phyloP scores from a whole-genome alignment of 30 jellyfish, hydroid and myxozoan genomes.

The Hydractinia symbiolongicarpus region DNA sequence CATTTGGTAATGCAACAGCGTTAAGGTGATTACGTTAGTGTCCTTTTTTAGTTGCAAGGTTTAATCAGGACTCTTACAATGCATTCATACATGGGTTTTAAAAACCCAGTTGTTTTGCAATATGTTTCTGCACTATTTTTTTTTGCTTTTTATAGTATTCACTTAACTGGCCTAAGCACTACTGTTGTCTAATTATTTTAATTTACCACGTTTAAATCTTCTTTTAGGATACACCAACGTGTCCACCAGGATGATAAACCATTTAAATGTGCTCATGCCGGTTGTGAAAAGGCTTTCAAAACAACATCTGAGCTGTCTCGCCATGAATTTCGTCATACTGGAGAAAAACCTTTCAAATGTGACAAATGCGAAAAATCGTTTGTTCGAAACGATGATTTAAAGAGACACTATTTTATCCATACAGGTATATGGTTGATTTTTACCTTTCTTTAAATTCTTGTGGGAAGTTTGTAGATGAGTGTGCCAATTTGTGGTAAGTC shows the following conservation, averaged over 20 bases:
- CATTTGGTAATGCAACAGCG: conserved; percentile 81
- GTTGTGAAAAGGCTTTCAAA: conserved; percentile 83
- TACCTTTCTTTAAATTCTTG: neutral
- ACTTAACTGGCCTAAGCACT: neutral
- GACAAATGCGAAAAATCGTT: conserved; percentile 77
- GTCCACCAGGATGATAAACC: conserved; percentile 91
- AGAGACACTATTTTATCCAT: conserved; percentile 80
- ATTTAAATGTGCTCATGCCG: conserved; percentile 57
- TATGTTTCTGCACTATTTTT: too few relatives aligned
- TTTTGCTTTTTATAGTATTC: too few relatives aligned
- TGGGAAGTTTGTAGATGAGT: neutral
- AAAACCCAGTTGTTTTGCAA: too few relatives aligned
- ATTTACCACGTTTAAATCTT: neutral
- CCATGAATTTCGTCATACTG: conserved; percentile 93
- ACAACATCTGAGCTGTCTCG: conserved; percentile 92
- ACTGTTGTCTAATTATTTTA: neutral
- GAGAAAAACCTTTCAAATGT: conserved; percentile 88
- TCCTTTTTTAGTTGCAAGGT: neutral
- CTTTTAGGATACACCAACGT: conserved; percentile 74
- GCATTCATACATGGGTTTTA: too few relatives aligned
- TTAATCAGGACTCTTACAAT: neutral
- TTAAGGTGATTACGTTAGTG: conserved; percentile 39
- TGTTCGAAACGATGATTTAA: conserved; percentile 86
- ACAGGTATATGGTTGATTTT: conserved; percentile 56
- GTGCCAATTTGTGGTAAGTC: neutral